Evolutionary conservation across 2,113 vertebrate genomes (phyloP).

Genomic region (Percina caprodes): DNA sequence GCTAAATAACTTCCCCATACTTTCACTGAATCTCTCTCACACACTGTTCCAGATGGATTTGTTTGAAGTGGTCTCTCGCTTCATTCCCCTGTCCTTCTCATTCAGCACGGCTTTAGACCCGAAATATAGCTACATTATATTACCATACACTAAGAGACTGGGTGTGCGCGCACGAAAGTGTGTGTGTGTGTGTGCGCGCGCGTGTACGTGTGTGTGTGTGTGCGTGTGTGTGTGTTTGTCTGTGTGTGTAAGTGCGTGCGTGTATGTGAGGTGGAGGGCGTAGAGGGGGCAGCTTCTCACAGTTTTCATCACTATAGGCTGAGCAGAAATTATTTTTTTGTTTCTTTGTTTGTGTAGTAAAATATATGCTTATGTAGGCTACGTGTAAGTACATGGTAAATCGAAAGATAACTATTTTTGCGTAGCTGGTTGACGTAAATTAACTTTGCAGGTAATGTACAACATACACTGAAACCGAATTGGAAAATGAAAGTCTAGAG

Average conservation of each 20-base stretch:
- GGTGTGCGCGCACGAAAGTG: constrained; percentile 19
- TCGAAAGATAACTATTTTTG: background rate
- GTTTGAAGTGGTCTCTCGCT: constrained; percentile 96
- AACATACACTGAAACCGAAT: background rate
- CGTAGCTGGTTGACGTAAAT: background rate
- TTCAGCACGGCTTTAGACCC: constrained; percentile 90
- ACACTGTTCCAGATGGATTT: constrained; percentile 94
- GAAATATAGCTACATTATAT: constrained; percentile 94
- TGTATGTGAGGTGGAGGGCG: constrained; percentile 28
- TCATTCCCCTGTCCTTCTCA: constrained; percentile 87
- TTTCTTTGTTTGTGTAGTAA: constrained; percentile 35
- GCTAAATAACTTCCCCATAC: constrained; percentile 99
- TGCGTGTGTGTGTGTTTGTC: background rate
- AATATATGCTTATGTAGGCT: background rate
- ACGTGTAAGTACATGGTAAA: background rate
- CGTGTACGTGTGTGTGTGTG: background rate
- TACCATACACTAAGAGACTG: constrained; percentile 77
- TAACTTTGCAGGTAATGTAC: background rate
- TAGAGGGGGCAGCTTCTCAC: constrained; percentile 24
- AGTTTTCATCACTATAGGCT: constrained; percentile 19
- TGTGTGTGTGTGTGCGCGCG: background rate
- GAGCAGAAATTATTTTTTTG: constrained; percentile 13
- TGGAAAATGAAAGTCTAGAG: background rate
- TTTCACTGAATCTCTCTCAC: constrained; percentile 96
- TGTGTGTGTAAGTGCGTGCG: constrained; percentile 5